Evolutionary conservation across 2,888 invertebrate species (phyloP).

Genomic region (Hydrotaea cyrtoneurina): DNA sequence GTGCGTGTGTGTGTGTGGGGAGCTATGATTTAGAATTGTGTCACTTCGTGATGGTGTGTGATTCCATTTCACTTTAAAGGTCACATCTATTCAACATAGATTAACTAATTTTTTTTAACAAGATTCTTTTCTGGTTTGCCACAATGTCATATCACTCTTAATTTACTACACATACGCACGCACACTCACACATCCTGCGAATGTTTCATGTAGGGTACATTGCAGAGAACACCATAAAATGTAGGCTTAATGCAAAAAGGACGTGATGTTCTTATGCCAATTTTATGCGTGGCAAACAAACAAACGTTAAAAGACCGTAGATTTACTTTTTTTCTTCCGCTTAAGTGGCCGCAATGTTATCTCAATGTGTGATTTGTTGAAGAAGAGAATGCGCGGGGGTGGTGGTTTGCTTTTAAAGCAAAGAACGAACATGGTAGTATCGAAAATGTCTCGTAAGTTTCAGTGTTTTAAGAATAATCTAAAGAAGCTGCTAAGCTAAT

Average conservation of each 20-base stretch:
- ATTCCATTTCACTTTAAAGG: constrained; percentile 32
- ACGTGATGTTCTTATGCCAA: constrained; percentile 21
- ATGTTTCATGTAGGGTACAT: not conserved
- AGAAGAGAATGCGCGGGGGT: too few relatives aligned
- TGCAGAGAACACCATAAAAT: not conserved
- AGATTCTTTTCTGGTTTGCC: not conserved
- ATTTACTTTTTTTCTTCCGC: too few relatives aligned
- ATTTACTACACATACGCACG: not conserved
- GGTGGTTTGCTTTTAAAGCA: too few relatives aligned
- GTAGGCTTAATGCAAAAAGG: constrained; percentile 8
- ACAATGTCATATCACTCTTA: not conserved
- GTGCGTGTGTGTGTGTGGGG: not conserved
- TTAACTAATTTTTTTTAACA: constrained; percentile 32
- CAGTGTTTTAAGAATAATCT: too few relatives aligned
- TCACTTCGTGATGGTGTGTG: constrained; percentile 7
- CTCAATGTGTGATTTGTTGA: not conserved
- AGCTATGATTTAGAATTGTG: constrained; percentile 26
- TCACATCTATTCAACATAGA: constrained; percentile 19
- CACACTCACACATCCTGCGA: not conserved
- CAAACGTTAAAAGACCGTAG: not conserved
- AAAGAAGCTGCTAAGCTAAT: too few relatives aligned
- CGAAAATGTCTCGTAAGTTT: too few relatives aligned
- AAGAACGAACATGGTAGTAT: too few relatives aligned
- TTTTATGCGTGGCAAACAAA: not conserved
- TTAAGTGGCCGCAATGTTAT: not conserved